Evolutionary conservation across 2,797 vertebrate genomes (phyloP), one percentile per base, ranked within the genome.

Genomic region (Sternarchorhynchus goeldii): DNA sequence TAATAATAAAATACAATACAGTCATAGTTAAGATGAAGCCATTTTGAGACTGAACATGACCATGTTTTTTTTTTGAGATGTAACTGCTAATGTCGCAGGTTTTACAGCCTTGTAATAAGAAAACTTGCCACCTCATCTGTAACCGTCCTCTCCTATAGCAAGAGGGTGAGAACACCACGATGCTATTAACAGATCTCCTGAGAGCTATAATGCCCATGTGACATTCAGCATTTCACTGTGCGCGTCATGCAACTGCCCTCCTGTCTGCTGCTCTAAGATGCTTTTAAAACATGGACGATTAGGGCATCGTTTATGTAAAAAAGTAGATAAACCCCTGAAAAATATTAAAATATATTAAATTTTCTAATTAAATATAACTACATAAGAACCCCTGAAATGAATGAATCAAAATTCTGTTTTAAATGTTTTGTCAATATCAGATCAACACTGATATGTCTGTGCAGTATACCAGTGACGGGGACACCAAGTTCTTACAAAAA

Each of bases 291-390:
- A 69, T 14, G n/a, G 70, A 59, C 12, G 2, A 5, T 14, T 50
- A 60, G 32, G 56, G 62, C 34, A 1, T 21, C 7, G 17, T 7
- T 64, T 60, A 58, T 41, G 74, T 67, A 86, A 87, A 90, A 86
- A 67, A 31, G 36, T 83, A 73, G 59, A 57, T 5, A 62, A 55
- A 29, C 17, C 73, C 62, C 67, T 82, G 77, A 58, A 17, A 82
- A 86, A 75, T 69, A 83, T 86, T 85, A 86, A 89, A 87, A 93
- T 92, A 94, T 92, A 92, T 93, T 92, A 92, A 92, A 88, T 89
- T 91, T 91, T 74, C 63, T 68, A 90, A 85, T 89, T 87, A 92
- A 90, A 84, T 91, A 90, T 85, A 89, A 86, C 81, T 62, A 88
- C 75, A 85, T 73, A 85, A 76, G 76, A 83, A 85, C 85, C 77